Conservation (phyloP, 2,113 vertebrate species). For the Paralichthys olivaceus region DNA sequence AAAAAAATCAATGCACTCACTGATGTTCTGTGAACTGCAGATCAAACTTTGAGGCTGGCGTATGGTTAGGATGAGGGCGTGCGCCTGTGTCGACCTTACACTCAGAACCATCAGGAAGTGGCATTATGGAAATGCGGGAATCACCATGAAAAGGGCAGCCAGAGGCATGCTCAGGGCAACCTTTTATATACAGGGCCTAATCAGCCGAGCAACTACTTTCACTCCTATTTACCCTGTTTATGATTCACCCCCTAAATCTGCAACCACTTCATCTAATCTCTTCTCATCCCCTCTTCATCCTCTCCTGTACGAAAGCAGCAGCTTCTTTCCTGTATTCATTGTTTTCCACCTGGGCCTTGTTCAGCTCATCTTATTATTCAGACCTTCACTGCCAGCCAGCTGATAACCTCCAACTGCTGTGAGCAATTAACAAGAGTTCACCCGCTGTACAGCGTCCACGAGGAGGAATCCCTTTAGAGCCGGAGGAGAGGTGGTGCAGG, state of each 20-base stretch:
- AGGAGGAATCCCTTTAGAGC: slow-evolving; percentile 53
- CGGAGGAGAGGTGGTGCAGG: slow-evolving; percentile 19
- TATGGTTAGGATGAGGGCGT: slow-evolving; percentile 9
- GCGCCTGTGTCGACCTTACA: not conserved
- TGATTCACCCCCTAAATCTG: slow-evolving; percentile 55
- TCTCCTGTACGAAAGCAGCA: slow-evolving; percentile 37
- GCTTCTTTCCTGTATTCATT: slow-evolving; percentile 61
- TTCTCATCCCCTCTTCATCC: slow-evolving; percentile 24
- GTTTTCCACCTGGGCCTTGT: slow-evolving; percentile 65
- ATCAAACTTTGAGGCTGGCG: slow-evolving; percentile 30
- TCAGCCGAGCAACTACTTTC: slow-evolving; percentile 33
- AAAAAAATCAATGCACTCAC: slow-evolving; percentile 42
- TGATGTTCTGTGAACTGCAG: slow-evolving; percentile 38
- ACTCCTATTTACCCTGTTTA: slow-evolving; percentile 52
- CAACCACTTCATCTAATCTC: slow-evolving; percentile 52
- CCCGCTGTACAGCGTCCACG: slow-evolving; percentile 48
- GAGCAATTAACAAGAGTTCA: slow-evolving; percentile 75
- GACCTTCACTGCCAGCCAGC: slow-evolving; percentile 59
- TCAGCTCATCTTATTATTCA: slow-evolving; percentile 72
- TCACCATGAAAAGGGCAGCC: slow-evolving; percentile 66
- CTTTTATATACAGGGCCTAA: slow-evolving; percentile 49
- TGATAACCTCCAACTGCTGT: slow-evolving; percentile 78
- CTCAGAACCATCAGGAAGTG: slow-evolving; percentile 37
- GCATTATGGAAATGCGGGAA: slow-evolving; percentile 62
- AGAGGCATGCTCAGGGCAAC: slow-evolving; percentile 52